Percentiles rank a stretch among this genome's conserved stretches.
phyloP scores from a whole-genome alignment of 2,113 vertebrate genomes.

The Chaenogobius annularis region DNA sequence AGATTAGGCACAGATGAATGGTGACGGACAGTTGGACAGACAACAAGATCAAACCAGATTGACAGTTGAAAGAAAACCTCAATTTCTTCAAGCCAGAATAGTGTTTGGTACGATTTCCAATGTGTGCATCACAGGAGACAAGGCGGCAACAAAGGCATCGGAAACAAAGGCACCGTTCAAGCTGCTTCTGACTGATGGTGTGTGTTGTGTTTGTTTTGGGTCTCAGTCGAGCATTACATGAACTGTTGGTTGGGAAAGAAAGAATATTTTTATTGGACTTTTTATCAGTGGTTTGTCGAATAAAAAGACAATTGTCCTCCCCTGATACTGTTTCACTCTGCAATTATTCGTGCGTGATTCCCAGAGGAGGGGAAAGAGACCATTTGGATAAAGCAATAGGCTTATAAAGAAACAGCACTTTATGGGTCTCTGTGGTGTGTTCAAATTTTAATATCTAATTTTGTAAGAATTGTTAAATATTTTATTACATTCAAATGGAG shows the following conservation, averaged over 20 bases:
- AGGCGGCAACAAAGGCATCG: conserved; percentile 7
- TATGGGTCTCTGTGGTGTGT: neutral
- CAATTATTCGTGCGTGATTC: conserved; percentile 8
- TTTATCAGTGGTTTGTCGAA: neutral
- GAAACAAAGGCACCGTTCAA: conserved; percentile 6
- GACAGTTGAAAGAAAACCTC: conserved; percentile 20
- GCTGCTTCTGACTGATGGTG: conserved; percentile 9
- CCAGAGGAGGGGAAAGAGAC: conserved; percentile 4
- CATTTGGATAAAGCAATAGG: conserved; percentile 9
- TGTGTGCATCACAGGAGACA: conserved; percentile 12
- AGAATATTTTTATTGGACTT: neutral
- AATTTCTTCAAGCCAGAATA: neutral
- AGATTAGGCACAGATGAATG: conserved; percentile 14
- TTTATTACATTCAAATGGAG: neutral
- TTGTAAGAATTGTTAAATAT: neutral
- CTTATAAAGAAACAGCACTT: neutral
- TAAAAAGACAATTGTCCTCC: conserved; percentile 2
- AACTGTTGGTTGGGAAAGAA: conserved; percentile 1
- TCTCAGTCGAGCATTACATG: conserved; percentile 3
- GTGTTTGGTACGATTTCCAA: conserved; percentile 10
- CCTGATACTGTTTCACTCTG: conserved; percentile 1
- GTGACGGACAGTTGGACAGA: conserved; percentile 5
- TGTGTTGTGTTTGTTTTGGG: conserved; percentile 14
- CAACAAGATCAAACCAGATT: conserved; percentile 25
- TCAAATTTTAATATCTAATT: neutral